Evolutionary conservation across 2,113 vertebrate species (phyloP), one percentile per base, ranked within the genome.

Genomic region (Rhynchopsitta pachyrhyncha): DNA sequence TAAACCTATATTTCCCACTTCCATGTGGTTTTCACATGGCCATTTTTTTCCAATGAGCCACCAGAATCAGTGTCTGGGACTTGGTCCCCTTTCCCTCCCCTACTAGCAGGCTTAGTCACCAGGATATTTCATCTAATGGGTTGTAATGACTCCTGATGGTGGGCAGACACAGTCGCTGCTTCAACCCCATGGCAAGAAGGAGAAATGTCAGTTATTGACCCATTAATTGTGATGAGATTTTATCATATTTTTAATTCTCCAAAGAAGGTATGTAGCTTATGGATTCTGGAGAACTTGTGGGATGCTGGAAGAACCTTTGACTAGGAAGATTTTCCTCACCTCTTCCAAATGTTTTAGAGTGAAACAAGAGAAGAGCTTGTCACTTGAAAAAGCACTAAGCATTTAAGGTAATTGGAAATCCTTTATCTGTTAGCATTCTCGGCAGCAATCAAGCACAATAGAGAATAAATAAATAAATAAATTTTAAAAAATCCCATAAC

Each of bases 371-470:
- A 69, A 46, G 70, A 76, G 23, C 46, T 89, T 53, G 22, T 88
- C 62, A 8, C 68, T 92, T 57, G 33, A 77, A 74, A 81, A 76
- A 79, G 25, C 88, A 85, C 83, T 60, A 49, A 91, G 53, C 22
- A 55, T 93, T 92, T 33, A 76, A 94, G 74, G 83, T 93, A 93
- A 94, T 82, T 92, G 93, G 81, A 87, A 93, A 93, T 76, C 70
- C 86, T 96, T 92, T 91, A 93, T 90, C 91, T 87, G 80, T 90
- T 85, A 82, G 79, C 71, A 60, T 15, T 93, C 94, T 95, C 94
- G 93, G 93, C 96, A 89, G 84, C 63, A 95, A 87, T 95, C 90
- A 95, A 89, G 86, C 92, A 96, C 92, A 89, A 92, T 82, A 46
- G 78, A 12, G 94, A 96, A 95, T 91, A 96, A 97, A 97, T 91